These are phyloP conservation scores for Hydrocynus forskahlii DNA, from an alignment of 2,797 vertebrate species.

Conservation along the genomic window DNA sequence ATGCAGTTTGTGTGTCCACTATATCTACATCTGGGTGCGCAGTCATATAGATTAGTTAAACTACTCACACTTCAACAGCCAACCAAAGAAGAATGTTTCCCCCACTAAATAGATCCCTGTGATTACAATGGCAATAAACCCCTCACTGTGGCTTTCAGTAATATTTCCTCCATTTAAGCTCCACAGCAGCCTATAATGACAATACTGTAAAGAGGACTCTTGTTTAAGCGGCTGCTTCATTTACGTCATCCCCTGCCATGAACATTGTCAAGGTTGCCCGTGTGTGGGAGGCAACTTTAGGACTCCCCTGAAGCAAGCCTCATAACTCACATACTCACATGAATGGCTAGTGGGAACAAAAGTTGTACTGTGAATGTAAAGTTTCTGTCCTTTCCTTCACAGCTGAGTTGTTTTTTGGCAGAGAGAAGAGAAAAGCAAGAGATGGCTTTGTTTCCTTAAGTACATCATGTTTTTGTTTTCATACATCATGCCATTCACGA, in stretches of 20 bases:
- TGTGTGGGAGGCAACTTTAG: conserved; percentile 7
- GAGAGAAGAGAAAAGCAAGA: background rate
- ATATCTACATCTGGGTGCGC: background rate
- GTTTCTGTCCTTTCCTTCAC: background rate
- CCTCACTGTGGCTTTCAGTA: conserved; percentile 5
- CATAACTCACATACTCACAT: conserved; percentile 17
- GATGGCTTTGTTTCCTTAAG: conserved; percentile 16
- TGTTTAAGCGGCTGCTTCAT: background rate
- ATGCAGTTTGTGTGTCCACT: background rate
- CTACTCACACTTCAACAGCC: background rate
- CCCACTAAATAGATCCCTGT: background rate
- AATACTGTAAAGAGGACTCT: background rate
- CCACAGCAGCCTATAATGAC: conserved; percentile 2
- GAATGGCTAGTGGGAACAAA: conserved; percentile 10
- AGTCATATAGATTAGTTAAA: background rate
- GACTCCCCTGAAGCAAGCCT: conserved; percentile 22
- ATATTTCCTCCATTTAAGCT: background rate
- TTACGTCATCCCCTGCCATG: background rate
- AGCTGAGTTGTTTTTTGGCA: background rate
- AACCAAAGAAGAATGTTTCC: background rate
- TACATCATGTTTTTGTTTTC: background rate
- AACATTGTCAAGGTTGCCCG: conserved; percentile 17
- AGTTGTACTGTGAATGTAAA: conserved; percentile 14
- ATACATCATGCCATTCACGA: too few species aligned
- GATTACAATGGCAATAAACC: background rate